Base-by-base conservation (phyloP, 2,888 invertebrate species). In the Pristionchus entomophagus region DNA sequence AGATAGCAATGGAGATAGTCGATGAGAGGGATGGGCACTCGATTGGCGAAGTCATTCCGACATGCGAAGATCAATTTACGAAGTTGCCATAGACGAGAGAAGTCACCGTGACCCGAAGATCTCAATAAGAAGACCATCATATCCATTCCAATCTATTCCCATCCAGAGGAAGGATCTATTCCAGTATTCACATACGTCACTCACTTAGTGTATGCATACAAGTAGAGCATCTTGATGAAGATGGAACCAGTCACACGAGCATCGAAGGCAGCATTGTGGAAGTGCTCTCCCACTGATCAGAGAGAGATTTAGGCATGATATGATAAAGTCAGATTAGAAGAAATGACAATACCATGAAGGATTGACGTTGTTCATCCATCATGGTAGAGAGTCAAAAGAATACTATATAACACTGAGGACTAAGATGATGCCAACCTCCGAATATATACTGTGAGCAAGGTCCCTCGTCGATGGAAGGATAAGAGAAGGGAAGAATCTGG, bases 221-320 rank as follows among this genome's bases (percentile, higher is more conserved):
- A 41, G 35, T 86, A 86, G 38, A 82, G 59, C 69, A 86, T 49
- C 82, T 85, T 87, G 59, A 88, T 26, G 51, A 88, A 88, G 1
- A 88, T 51, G 19, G 85, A 35, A 19, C 88, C 88, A 10, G 88
- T 88, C 2, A 87, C 65, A 17, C 86, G 45, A 14, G 88, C 87
- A 51, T 88, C 88, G 69, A 86, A 88, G 19, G 86, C 87, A 0
- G 88, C 88, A 65, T 88, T 87, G 86, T 88, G 87, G 80, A 85
- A 88, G 53, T 85, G 85, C 35, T 86, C 86, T 1, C 59, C 86
- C 22, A 32, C 85, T 86, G 62, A 81, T 65, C 19, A 6, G 19
- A 38, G n/a, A n/a, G 19, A 5, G n/a, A 17, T 12, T 49, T 85
- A 62, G 29, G 10, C 1, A 19, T 35, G 65, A 26, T n/a, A n/a